A percentile compares a stretch with the other conserved stretches of the same genome.
phyloP scores from a whole-genome alignment of 2,797 vertebrate genomes.

The Nyctibius grandis region DNA sequence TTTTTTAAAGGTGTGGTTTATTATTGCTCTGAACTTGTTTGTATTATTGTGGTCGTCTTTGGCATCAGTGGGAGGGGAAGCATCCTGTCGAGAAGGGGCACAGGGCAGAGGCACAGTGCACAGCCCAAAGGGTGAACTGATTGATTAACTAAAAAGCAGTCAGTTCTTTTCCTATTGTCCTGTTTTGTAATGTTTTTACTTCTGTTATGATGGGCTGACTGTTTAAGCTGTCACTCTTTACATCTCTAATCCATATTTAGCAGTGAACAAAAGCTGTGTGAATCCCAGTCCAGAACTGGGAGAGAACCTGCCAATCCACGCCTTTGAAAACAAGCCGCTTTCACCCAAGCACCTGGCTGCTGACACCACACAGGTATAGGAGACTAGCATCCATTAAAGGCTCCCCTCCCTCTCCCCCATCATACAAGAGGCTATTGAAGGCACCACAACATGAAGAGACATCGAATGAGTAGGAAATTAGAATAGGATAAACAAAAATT shows the following conservation, averaged over 20 bases:
- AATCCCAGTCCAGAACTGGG: not conserved
- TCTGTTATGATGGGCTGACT: not conserved
- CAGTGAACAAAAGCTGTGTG: not conserved
- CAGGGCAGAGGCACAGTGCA: not conserved
- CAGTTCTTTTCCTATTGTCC: not conserved
- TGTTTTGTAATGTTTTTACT: not conserved
- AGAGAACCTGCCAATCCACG: not conserved
- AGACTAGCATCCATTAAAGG: not conserved
- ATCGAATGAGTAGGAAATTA: not conserved
- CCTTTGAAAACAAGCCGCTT: not conserved
- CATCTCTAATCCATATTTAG: not conserved
- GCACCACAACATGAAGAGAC: not conserved
- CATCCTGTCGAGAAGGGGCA: not conserved
- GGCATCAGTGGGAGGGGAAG: not conserved
- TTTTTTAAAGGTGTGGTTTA: not conserved
- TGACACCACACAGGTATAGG: not conserved
- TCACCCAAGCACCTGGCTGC: not conserved
- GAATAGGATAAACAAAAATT: not conserved
- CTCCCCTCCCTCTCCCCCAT: accelerated
- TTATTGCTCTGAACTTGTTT: not conserved
- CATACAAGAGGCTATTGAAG: not conserved
- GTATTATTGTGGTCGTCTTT: not conserved
- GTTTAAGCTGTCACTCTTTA: not conserved
- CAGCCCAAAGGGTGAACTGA: not conserved
- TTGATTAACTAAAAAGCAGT: not conserved